Conservation (phyloP, 2,797 vertebrate genomes). For the Clamator glandarius region DNA sequence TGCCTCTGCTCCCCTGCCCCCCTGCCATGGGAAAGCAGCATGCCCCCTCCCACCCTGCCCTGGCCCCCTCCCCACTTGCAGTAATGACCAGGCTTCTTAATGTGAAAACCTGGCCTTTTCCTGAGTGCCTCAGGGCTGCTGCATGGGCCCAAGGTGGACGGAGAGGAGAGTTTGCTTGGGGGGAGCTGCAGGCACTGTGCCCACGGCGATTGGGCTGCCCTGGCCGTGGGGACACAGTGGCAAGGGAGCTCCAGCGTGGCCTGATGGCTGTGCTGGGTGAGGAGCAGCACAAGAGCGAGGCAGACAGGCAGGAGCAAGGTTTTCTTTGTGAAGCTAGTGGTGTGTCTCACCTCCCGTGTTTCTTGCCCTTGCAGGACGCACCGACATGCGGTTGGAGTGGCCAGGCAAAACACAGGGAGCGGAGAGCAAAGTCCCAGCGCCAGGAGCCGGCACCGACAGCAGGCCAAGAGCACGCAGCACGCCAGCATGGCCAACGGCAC, state of each 20-base stretch:
- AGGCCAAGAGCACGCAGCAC: slow-evolving; percentile 70
- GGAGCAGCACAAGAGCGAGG: fast-evolving
- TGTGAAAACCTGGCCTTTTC: background rate
- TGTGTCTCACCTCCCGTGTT: background rate
- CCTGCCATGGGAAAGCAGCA: background rate
- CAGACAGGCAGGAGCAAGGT: background rate
- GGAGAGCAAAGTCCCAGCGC: slow-evolving; percentile 76
- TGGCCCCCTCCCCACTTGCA: fast-evolving
- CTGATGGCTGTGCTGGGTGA: background rate
- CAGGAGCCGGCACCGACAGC: slow-evolving; percentile 67
- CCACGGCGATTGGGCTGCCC: background rate
- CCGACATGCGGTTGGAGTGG: slow-evolving; percentile 75
- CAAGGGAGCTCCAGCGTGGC: background rate
- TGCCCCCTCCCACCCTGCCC: background rate
- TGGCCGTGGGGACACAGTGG: fast-evolving
- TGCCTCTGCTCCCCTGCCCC: background rate
- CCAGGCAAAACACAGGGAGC: slow-evolving; percentile 46
- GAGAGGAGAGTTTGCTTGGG: background rate
- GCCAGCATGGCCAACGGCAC: slow-evolving; percentile 53
- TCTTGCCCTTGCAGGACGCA: slow-evolving; percentile 74
- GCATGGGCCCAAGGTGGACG: background rate
- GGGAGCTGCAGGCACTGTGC: background rate
- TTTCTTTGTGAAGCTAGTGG: background rate
- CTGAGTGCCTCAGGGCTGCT: background rate
- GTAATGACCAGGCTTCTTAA: background rate